Percentiles rank a stretch among this genome's conserved stretches.
Conservation (phyloP, 1,140 invertebrate genomes). For the Philotrypesis tridentata region DNA sequence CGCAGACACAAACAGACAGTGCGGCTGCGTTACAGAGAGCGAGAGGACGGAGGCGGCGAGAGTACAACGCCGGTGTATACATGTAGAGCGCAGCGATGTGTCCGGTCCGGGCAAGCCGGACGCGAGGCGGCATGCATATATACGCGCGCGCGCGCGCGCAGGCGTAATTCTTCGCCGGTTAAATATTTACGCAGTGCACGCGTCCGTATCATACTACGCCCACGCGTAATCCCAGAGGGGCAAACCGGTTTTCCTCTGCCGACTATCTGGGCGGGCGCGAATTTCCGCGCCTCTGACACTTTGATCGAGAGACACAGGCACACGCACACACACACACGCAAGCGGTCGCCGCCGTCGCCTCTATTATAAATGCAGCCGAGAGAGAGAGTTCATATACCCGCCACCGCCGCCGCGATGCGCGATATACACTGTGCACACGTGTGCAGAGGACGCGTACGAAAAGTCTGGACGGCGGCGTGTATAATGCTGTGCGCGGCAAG, state of each 20-base stretch:
- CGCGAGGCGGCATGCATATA: background rate
- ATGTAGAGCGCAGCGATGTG: no score
- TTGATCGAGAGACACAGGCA: background rate
- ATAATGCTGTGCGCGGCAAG: no score
- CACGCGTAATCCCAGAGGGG: background rate
- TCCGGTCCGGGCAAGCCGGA: background rate
- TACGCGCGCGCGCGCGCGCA: background rate
- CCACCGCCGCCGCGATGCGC: no score
- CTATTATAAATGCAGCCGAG: background rate
- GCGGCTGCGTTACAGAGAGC: background rate
- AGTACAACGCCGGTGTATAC: background rate
- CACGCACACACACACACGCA: background rate
- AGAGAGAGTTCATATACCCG: no score
- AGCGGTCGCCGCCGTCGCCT: no score
- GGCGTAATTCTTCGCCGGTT: background rate
- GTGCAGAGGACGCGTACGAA: no score
- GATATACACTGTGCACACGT: background rate
- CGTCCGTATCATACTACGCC: constrained; percentile 18
- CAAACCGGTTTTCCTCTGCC: background rate
- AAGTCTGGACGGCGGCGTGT: no score
- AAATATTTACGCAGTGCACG: background rate
- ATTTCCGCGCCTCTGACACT: constrained; percentile 8
- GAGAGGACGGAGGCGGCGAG: no score
- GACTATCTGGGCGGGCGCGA: background rate
- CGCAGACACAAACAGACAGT: background rate